Evolutionary conservation across 1,140 invertebrate species (phyloP).

Genomic region (Thaumatotibia leucotreta): DNA sequence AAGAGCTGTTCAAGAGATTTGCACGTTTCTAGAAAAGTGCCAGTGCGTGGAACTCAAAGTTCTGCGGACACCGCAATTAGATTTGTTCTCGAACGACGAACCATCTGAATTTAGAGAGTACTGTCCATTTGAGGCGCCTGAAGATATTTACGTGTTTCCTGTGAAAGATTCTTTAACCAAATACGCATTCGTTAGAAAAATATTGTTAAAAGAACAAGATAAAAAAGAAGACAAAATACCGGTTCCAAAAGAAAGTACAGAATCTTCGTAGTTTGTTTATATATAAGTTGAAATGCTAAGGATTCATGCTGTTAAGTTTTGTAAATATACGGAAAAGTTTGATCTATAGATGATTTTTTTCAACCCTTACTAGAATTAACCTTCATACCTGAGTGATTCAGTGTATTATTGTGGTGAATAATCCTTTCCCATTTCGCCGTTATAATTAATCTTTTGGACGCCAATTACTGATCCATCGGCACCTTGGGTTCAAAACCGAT

Average conservation of each 20-base stretch:
- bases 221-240: not conserved
- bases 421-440: no score
- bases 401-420: no score
- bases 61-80: constrained; percentile 25
- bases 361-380: no score
- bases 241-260: not conserved
- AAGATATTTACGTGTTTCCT: constrained; percentile 44
- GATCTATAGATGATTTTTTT: no score
- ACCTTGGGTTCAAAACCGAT: no score
- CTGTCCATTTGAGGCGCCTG: constrained; percentile 38
- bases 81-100: constrained; percentile 51
- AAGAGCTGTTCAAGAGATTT: constrained; percentile 53
- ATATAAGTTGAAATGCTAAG: not conserved
- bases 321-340: no score
- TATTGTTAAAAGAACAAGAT: constrained; percentile 20
- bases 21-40: constrained; percentile 42
- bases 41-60: constrained; percentile 40
- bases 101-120: constrained; percentile 35
- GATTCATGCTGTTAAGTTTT: not conserved
- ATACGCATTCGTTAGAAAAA: constrained; percentile 45
- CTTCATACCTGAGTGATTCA: no score
- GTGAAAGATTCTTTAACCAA: constrained; percentile 43
- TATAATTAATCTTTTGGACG: no score
- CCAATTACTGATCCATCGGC: no score
- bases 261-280: not conserved